Conservation (phyloP, 1,140 invertebrate species). For the Plectrocnemia conspersa region DNA sequence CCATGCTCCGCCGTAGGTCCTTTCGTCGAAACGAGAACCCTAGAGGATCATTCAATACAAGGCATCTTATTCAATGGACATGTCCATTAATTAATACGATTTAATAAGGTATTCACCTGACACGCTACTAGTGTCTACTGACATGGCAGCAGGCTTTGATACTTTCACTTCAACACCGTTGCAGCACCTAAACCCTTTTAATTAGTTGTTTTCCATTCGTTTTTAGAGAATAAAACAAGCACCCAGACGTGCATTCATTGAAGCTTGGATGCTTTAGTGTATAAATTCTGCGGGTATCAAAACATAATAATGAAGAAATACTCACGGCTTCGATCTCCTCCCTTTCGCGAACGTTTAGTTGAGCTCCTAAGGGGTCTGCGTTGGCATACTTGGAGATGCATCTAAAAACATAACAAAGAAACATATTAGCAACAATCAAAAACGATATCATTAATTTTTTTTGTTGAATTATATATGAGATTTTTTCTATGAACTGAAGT, state of each 20-base stretch:
- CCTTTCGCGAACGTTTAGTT: constrained; percentile 14
- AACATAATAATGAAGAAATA: neutral
- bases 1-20: too few relatives aligned
- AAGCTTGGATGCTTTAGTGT: too few relatives aligned
- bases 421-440: too few relatives aligned
- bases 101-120: constrained; percentile 28
- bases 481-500: too few relatives aligned
- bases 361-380: constrained; percentile 6
- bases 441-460: too few relatives aligned
- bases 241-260: neutral
- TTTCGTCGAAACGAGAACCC: too few relatives aligned
- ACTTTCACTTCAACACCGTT: constrained; percentile 6
- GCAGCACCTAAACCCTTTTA: constrained; percentile 24
- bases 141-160: constrained; percentile 9
- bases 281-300: neutral
- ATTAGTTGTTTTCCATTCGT: constrained; percentile 25
- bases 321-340: constrained; percentile 24
- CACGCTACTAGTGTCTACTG: constrained; percentile 12
- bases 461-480: too few relatives aligned
- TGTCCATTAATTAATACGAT: constrained; percentile 31
- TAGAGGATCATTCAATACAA: too few relatives aligned
- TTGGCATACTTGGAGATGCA: constrained; percentile 20
- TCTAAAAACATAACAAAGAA: too few relatives aligned
- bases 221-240: constrained; percentile 21
- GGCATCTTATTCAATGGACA: neutral